Percentiles rank a stretch among this genome's conserved stretches.
These are phyloP conservation scores for Florisuga fusca DNA, from an alignment of 2,797 vertebrate genomes.

Conservation along the genomic window DNA sequence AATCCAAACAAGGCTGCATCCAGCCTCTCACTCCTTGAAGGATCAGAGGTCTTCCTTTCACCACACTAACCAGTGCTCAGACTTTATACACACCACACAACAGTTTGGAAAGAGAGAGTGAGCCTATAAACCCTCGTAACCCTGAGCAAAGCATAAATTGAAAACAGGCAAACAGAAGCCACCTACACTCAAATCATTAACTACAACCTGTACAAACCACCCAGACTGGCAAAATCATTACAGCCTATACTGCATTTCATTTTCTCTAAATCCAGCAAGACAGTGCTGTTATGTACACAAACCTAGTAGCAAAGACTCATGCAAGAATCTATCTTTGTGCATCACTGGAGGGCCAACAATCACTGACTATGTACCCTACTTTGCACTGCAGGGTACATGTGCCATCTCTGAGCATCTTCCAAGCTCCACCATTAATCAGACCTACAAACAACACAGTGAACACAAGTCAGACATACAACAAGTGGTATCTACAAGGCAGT, in stretches of 20 bases:
- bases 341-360: not conserved
- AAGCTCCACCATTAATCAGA: not conserved
- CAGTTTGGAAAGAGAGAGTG: not conserved
- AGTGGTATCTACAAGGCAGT: accelerated
- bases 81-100: not conserved
- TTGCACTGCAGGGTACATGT: not conserved
- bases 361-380: accelerated
- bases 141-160: not conserved
- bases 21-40: not conserved
- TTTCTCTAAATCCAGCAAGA: not conserved
- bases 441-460: not conserved
- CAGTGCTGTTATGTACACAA: not conserved
- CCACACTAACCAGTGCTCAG: not conserved
- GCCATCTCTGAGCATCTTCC: not conserved
- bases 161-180: not conserved
- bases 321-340: not conserved
- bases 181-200: not conserved
- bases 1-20: not conserved
- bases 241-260: not conserved
- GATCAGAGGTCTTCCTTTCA: not conserved
- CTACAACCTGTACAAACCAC: not conserved
- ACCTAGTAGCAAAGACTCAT: not conserved
- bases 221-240: not conserved
- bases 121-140: not conserved
- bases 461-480: not conserved